phyloP scores from a whole-genome alignment of 2,797 vertebrate species.

The Mastacembelus armatus region DNA sequence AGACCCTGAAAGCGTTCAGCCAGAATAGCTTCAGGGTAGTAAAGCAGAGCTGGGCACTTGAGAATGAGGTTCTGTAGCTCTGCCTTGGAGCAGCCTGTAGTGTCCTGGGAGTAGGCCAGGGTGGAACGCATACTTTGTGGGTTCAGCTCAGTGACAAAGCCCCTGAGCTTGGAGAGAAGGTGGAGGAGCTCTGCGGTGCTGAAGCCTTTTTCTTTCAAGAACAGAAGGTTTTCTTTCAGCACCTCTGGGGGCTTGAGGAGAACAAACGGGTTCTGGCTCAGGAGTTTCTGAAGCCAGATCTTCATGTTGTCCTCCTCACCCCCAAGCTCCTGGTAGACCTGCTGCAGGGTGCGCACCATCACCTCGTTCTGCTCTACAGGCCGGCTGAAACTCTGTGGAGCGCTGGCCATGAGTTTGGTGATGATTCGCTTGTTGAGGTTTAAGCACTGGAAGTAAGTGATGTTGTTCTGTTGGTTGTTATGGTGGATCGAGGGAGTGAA shows the following conservation, averaged over 20 bases:
- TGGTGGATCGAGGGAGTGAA: conserved; percentile 85
- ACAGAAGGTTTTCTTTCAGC: conserved; percentile 86
- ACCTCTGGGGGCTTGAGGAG: conserved; percentile 85
- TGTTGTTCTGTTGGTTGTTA: conserved; percentile 87
- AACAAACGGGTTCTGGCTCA: conserved; percentile 94
- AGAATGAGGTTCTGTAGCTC: conserved; percentile 86
- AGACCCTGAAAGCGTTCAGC: conserved; percentile 87
- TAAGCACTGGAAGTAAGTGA: conserved; percentile 89
- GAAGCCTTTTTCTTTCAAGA: conserved; percentile 87
- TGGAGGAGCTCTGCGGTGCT: conserved; percentile 86
- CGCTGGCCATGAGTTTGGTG: conserved; percentile 90
- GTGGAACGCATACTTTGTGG: conserved; percentile 84
- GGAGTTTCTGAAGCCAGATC: conserved; percentile 92
- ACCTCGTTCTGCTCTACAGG: conserved; percentile 86
- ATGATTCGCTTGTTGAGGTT: conserved; percentile 91
- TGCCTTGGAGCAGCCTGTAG: conserved; percentile 85
- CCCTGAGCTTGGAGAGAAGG: conserved; percentile 91
- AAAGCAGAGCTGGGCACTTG: conserved; percentile 91
- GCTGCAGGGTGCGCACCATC: conserved; percentile 85
- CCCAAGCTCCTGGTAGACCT: conserved; percentile 87
- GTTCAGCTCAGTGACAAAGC: conserved; percentile 91
- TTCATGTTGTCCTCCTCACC: conserved; percentile 89
- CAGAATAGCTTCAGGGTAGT: conserved; percentile 86
- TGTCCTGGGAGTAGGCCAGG: conserved; percentile 84
- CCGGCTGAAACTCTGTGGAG: conserved; percentile 88